Evolutionary conservation across 2,113 vertebrate species (phyloP), one percentile per base, ranked within the genome.

Genomic region (Hystrix cristata): DNA sequence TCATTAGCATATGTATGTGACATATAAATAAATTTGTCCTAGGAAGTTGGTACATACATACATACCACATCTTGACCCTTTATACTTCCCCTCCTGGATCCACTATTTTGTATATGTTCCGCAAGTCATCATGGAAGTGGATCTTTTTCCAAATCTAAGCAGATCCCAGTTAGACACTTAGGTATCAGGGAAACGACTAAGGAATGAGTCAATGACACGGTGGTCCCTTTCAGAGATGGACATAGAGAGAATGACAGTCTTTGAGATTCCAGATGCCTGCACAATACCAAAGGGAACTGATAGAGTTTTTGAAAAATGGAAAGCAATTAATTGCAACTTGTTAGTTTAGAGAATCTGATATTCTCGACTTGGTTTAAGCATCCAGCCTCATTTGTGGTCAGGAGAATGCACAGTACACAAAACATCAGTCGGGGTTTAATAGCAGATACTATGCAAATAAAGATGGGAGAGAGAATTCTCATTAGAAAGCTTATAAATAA

Each of bases 321-420:
- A 60, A 11, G 7, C 14, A 3, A 71, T 76, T 93, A 3, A 21
- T 34, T 85, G 27, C 51, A 90, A 71, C 86, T 69, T 89, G 10
- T 96, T 92, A 51, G 7, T n/a, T 27, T 18, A 97, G 43, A 74
- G 60, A 86, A 7, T 86, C 5, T 86, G 38, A 55, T 87, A 92
- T 34, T 76, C 19, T 10, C 31, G 80, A 38, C 1, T 85, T 95
- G 34, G 25, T 65, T 84, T 62, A 86, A 62, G 1, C 19, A 7
- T 67, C 13, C 65, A 13, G 2, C 72, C 13, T 71, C 16, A 93
- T 64, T 43, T 80, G 13, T 89, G 25, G 29, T 5, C 31, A 81
- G 51, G 48, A 67, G 19, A 87, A 48, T 90, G 31, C 1, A 84
- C 7, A 29, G 43, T 65, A 95, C 31, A 88, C 2, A 55, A 91